Percentiles rank a stretch among this genome's conserved stretches.
Evolutionary conservation across 1,140 invertebrate genomes (phyloP).

Genomic region (Meloidogyne chitwoodi): DNA sequence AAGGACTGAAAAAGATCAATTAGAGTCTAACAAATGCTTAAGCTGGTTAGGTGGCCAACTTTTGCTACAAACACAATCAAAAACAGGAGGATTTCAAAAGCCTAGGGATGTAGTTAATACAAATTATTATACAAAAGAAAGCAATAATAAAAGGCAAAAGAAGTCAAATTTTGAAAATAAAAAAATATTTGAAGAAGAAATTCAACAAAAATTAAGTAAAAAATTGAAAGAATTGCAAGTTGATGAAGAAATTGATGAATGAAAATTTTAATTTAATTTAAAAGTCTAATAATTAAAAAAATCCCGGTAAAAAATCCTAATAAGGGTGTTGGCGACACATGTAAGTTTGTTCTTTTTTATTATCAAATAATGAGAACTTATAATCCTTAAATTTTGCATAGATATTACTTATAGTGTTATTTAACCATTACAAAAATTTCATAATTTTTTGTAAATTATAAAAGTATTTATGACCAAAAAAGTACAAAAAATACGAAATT

Average conservation of each 20-base stretch:
- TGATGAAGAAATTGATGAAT: background rate
- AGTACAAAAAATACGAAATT: no score
- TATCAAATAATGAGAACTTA: no score
- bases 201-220: background rate
- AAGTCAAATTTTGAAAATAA: background rate
- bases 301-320: background rate
- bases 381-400: no score
- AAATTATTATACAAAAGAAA: slow-evolving; percentile 33
- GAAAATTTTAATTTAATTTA: background rate
- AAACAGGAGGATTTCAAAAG: slow-evolving; percentile 37
- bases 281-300: background rate
- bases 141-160: background rate
- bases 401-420: no score
- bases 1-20: slow-evolving; percentile 33
- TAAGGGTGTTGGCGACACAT: no score
- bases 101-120: slow-evolving; percentile 34
- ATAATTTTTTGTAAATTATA: no score
- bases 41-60: slow-evolving; percentile 39
- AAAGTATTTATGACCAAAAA: no score
- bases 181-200: background rate
- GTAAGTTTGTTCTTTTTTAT: no score
- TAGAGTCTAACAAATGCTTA: slow-evolving; percentile 41
- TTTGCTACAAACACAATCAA: slow-evolving; percentile 35
- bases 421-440: no score
- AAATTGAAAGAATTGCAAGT: background rate